A percentile compares a stretch with the other conserved stretches of the same genome.
phyloP scores from a whole-genome alignment of 2,797 vertebrate genomes.

The Glyptemys insculpta region DNA sequence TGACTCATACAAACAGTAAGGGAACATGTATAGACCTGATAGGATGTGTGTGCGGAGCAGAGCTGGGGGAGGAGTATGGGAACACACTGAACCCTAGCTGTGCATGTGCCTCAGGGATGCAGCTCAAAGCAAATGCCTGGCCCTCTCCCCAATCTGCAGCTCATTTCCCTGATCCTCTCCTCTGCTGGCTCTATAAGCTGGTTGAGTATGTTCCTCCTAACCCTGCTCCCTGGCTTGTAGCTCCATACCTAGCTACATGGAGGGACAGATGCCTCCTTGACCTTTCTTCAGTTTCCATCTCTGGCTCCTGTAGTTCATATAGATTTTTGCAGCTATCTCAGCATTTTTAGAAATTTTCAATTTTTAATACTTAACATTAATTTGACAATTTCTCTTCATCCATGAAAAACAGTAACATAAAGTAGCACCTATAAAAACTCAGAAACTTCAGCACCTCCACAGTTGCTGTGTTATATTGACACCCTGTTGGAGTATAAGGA shows the following conservation, averaged over 20 bases:
- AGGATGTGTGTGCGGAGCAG: not conserved
- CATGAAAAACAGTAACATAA: not conserved
- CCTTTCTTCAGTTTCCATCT: not conserved
- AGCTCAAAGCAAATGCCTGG: not conserved
- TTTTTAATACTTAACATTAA: not conserved
- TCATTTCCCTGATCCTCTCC: not conserved
- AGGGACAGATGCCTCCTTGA: not conserved
- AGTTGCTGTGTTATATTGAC: not conserved
- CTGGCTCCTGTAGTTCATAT: not conserved
- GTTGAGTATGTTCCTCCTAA: not conserved
- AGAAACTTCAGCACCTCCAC: not conserved
- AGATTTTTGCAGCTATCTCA: not conserved
- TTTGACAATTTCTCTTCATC: not conserved
- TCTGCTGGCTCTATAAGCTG: not conserved
- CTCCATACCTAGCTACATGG: not conserved
- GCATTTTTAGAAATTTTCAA: not conserved
- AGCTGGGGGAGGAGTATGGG: not conserved
- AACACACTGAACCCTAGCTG: not conserved
- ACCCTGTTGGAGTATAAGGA: rapidly evolving
- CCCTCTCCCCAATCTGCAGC: not conserved
- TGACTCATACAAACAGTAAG: not conserved
- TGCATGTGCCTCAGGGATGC: not conserved
- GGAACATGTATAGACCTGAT: not conserved
- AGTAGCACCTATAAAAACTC: not conserved
- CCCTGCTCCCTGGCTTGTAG: not conserved